Conservation (phyloP, 37 sponge, comb jelly and placozoan genomes). For the Amphimedon queenslandica region DNA sequence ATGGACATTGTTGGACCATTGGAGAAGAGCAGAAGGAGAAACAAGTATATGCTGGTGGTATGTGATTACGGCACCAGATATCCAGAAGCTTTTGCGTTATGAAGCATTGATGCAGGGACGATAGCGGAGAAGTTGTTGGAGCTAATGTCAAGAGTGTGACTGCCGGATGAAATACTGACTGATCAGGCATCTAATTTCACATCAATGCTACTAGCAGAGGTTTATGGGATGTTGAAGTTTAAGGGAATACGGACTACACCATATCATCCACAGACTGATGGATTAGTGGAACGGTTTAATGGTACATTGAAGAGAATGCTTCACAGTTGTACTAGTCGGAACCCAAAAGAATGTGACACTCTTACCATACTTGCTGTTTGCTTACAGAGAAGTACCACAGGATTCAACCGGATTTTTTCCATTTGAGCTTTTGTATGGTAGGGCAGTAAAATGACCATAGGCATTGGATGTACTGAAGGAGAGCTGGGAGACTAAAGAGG, state of each 20-base stretch:
- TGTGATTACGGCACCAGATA: slow-evolving; percentile 23
- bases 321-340: not conserved
- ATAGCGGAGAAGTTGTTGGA: slow-evolving; percentile 34
- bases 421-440: slow-evolving; percentile 36
- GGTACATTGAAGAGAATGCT: slow-evolving; percentile 29
- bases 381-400: slow-evolving; percentile 44
- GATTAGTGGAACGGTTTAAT: slow-evolving; percentile 32
- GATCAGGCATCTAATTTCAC: slow-evolving; percentile 43
- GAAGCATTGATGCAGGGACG: slow-evolving; percentile 18
- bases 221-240: slow-evolving; percentile 25
- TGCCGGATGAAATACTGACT: slow-evolving; percentile 31
- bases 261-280: slow-evolving; percentile 50
- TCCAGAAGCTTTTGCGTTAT: slow-evolving; percentile 30
- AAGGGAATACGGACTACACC: slow-evolving; percentile 34
- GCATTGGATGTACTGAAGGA: slow-evolving; percentile 25
- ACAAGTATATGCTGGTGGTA: slow-evolving; percentile 15
- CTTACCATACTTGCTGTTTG: slow-evolving; percentile 26
- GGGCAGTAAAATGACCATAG: slow-evolving; percentile 14
- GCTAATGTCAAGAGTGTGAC: slow-evolving; percentile 22
- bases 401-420: slow-evolving; percentile 38
- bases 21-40: not conserved
- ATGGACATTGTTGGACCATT: slow-evolving; percentile 29
- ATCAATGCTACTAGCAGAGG: slow-evolving; percentile 25
- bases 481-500: not conserved
- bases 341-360: slow-evolving; percentile 7